Conservation (phyloP, 2,113 vertebrate species). For the Tympanuchus pallidicinctus region DNA sequence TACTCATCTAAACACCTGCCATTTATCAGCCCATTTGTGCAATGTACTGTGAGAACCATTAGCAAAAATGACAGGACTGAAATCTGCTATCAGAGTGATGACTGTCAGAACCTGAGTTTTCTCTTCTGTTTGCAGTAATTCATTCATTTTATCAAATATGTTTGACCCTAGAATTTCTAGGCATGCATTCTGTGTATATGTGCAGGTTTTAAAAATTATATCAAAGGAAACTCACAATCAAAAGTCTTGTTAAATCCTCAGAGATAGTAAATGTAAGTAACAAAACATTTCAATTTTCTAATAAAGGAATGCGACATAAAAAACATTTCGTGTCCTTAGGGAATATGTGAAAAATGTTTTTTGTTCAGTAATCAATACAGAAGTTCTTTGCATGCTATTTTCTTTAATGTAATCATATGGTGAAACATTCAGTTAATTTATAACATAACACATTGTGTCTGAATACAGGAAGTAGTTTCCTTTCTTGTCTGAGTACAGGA, state of each 20-base stretch:
- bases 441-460: not conserved
- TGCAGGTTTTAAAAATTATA: not conserved
- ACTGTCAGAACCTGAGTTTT: not conserved
- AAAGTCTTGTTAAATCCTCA: not conserved
- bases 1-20: not conserved
- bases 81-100: not conserved
- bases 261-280: not conserved
- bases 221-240: not conserved
- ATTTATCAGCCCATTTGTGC: not conserved
- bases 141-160: not conserved
- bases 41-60: not conserved
- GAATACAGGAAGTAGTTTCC: not conserved
- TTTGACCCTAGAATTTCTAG: not conserved
- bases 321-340: not conserved
- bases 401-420: not conserved
- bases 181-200: not conserved
- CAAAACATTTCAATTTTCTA: not conserved
- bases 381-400: not conserved
- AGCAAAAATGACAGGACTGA: not conserved
- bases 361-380: not conserved
- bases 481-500: not conserved
- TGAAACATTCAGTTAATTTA: not conserved
- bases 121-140: not conserved
- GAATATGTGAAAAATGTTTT: not conserved
- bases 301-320: not conserved